These are phyloP conservation scores for Arvicanthis niloticus DNA, from an alignment of 2,113 vertebrate genomes.

Conservation along the genomic window DNA sequence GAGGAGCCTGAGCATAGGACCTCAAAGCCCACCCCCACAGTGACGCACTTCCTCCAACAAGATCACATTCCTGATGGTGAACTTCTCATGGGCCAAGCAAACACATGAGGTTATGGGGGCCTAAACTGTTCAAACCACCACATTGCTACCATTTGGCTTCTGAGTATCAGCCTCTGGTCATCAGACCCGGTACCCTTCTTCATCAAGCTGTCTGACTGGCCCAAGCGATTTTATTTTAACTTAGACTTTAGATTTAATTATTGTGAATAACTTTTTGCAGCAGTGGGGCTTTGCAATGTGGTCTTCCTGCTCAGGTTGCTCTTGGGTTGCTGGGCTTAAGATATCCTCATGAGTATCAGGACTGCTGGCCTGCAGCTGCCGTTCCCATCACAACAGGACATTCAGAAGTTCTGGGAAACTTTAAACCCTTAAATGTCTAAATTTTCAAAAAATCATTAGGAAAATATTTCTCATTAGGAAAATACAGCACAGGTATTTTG, in stretches of 20 bases:
- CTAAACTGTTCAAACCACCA: too few species aligned
- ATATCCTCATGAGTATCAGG: neutral
- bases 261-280: neutral
- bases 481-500: neutral
- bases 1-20: too few species aligned
- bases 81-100: too few species aligned
- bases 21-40: too few species aligned
- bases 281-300: neutral
- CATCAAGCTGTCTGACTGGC: neutral
- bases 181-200: neutral
- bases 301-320: neutral
- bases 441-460: neutral
- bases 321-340: neutral
- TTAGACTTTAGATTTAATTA: slow-evolving; percentile 1
- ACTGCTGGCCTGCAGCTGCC: too few species aligned
- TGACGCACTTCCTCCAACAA: too few species aligned
- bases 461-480: neutral
- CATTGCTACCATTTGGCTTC: neutral
- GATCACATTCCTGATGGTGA: too few species aligned
- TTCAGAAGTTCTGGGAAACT: too few species aligned
- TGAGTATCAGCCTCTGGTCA: neutral
- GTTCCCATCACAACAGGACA: neutral
- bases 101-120: too few species aligned
- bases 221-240: neutral
- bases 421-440: neutral